Percentiles rank a stretch among this genome's conserved stretches.
Evolutionary conservation across 2,888 invertebrate species (phyloP).

Genomic region (Horisme vitalbata): DNA sequence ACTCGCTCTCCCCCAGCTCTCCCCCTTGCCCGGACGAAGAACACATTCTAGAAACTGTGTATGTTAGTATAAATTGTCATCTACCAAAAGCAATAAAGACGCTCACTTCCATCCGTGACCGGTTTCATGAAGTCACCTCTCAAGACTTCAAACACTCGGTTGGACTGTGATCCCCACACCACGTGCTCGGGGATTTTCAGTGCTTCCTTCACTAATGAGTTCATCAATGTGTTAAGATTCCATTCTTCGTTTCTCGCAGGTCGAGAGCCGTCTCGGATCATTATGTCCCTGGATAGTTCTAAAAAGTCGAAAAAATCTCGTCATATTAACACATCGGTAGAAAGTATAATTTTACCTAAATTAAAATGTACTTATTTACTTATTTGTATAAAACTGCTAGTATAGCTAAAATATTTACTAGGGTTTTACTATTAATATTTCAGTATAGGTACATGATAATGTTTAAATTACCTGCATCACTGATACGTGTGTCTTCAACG

Average conservation of each 20-base stretch:
- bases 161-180: constrained; percentile 85
- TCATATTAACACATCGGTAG: too few species aligned
- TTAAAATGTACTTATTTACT: too few species aligned
- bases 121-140: constrained; percentile 91
- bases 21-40: too few species aligned
- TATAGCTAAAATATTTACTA: too few species aligned
- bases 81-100: too few species aligned
- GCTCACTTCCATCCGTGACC: constrained; percentile 81
- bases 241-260: constrained; percentile 42
- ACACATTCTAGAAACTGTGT: too few species aligned
- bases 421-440: too few species aligned
- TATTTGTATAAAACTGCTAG: too few species aligned
- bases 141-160: constrained; percentile 83
- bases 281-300: constrained; percentile 62
- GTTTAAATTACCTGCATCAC: constrained; percentile 49
- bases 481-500: constrained; percentile 43
- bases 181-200: constrained; percentile 85
- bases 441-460: too few species aligned
- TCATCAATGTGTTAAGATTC: constrained; percentile 85
- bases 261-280: constrained; percentile 55
- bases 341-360: too few species aligned
- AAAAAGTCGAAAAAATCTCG: constrained; percentile 8
- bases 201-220: constrained; percentile 85
- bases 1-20: too few species aligned
- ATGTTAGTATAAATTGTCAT: too few species aligned